Evolutionary conservation across 2,113 vertebrate species (phyloP).

Genomic region (Coregonus clupeaformis): DNA sequence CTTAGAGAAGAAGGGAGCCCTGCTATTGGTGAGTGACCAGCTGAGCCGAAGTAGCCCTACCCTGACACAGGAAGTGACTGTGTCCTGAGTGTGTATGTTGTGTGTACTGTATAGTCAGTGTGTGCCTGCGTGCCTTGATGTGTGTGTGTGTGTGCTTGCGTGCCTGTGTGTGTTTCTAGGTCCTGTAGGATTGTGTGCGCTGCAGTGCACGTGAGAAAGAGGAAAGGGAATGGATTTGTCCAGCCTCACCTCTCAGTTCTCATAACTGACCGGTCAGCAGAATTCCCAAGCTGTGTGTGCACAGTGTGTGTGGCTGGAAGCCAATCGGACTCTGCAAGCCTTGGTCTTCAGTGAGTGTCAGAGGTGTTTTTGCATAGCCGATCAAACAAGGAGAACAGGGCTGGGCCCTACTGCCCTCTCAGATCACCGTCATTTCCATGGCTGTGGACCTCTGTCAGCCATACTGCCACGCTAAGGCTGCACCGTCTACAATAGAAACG

Average conservation of each 20-base stretch:
- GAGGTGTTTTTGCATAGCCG: slow-evolving; percentile 1
- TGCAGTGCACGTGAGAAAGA: not conserved
- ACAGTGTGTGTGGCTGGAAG: not conserved
- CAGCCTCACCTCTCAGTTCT: not conserved
- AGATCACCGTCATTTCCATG: slow-evolving; percentile 32
- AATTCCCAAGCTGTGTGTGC: not conserved
- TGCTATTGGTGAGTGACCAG: slow-evolving; percentile 13
- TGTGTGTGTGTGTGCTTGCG: not conserved
- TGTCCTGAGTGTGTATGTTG: slow-evolving; percentile 14
- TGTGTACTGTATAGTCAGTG: not conserved
- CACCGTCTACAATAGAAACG: not conserved
- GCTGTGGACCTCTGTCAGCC: not conserved
- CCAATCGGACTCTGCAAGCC: not conserved
- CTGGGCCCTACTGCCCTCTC: too few relatives aligned
- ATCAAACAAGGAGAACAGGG: slow-evolving; percentile 6
- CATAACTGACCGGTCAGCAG: slow-evolving; percentile 19
- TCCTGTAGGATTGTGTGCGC: not conserved
- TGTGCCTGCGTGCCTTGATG: not conserved
- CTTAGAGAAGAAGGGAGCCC: not conserved
- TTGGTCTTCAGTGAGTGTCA: slow-evolving; percentile 11
- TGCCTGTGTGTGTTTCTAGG: not conserved
- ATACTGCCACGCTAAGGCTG: not conserved
- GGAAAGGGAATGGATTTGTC: not conserved
- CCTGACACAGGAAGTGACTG: slow-evolving; percentile 22
- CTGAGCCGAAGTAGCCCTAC: slow-evolving; percentile 14